Base-by-base conservation (phyloP, 2,113 vertebrate species). In the Danionella cerebrum region DNA sequence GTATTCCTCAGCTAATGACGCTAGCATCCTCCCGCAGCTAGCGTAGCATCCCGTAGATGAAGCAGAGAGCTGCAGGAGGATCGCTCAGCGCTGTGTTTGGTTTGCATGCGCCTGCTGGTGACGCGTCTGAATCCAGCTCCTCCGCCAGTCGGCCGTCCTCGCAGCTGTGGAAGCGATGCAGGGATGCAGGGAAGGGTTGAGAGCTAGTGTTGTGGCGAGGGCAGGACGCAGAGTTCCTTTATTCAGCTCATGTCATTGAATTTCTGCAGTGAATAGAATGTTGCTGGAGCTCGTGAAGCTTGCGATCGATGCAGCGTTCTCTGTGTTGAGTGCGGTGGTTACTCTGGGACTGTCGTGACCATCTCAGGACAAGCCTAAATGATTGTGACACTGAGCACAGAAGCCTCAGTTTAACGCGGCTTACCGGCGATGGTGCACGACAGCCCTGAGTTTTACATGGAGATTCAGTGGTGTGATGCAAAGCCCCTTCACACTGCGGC, bases 381-480 rank as follows among this genome's bases (percentile, higher is more conserved):
- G 10, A 16, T 5, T 48, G 44, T 51, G 25, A 45, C 80, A 76
- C 70, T 75, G 67, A 73, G 69, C n/a, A 25, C 64, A 51, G 11
- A 47, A 54, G 50, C 75, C 69, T 60, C 57, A 70, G 74, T 82
- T 78, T 79, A 66, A 51, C 47, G 65, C 73, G 70, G 71, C 78
- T 64, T 69, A 80, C 69, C 77, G 82, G 70, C 76, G 82, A 80
- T 82, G 80, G 77, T 60, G 73, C 81, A 82, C 80, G 87, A 85
- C 77, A 75, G 69, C 80, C 84, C 77, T 79, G 86, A 80, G 82
- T 72, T 80, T 86, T 90, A 91, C 91, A 91, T 89, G 89, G 70
- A 79, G 88, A 86, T 89, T 90, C 78, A 88, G 88, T 92, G 93
- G 92, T 94, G 92, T 93, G 92, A 94, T 91, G 91, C 72, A 50